These are phyloP conservation scores for Sebastes reedi DNA, from an alignment of 2,797 vertebrate species.

Conservation along the genomic window DNA sequence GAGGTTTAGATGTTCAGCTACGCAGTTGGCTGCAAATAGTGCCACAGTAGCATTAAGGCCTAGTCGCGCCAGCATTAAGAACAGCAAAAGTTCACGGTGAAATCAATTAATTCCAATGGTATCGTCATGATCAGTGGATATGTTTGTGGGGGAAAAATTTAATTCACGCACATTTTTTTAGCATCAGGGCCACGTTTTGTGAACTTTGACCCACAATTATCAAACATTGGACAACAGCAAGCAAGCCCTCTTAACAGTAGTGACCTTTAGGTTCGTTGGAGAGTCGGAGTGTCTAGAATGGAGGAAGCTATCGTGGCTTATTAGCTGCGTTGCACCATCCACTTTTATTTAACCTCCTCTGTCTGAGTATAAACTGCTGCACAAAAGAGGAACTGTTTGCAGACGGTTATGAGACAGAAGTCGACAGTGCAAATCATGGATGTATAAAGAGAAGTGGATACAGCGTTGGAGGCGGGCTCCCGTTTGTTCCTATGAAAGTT, in stretches of 20 bases:
- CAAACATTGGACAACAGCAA: neutral
- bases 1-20: neutral
- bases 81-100: neutral
- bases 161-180: neutral
- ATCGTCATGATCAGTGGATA: neutral
- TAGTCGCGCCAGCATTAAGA: neutral
- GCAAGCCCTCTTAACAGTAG: neutral
- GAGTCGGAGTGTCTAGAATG: neutral
- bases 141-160: neutral
- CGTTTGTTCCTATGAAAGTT: too few relatives aligned
- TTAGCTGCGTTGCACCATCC: too few relatives aligned
- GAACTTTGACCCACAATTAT: neutral
- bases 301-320: too few relatives aligned
- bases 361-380: too few relatives aligned
- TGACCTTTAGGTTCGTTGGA: neutral
- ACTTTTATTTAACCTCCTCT: too few relatives aligned
- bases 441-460: too few relatives aligned
- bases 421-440: too few relatives aligned
- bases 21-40: neutral
- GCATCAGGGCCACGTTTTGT: neutral
- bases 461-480: too few relatives aligned
- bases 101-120: neutral
- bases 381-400: neutral
- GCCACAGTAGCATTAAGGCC: neutral
- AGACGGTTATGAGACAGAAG: neutral